Evolutionary conservation across 2,888 invertebrate genomes (phyloP), one percentile per base, ranked within the genome.

Genomic region (Epinotia nisella): DNA sequence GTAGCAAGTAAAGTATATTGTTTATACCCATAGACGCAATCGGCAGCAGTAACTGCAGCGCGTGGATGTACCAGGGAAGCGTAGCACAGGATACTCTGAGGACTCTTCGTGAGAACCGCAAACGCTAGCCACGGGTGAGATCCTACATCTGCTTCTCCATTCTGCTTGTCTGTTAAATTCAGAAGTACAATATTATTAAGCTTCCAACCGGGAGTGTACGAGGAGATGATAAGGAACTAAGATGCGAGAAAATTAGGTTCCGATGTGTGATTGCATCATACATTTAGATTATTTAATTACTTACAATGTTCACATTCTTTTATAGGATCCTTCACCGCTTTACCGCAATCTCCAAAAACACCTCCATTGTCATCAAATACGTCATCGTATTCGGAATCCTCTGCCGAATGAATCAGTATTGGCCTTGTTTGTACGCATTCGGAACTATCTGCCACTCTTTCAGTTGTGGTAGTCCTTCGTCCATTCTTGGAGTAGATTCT

Each of bases 71-170:
- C 80, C 1, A 93, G 81, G 0, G 93, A 90, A 0, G 89, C 90
- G 72, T 92, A 92, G 70, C 93, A 93, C 1, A 91, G 78, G 15
- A 91, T 83, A 55, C 81, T 85, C 56, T 87, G 86, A n/a, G 81
- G 85, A 51, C 81, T 83, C 64, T 80, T 86, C 0, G 88, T 86
- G 1, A 85, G 82, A 7, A 90, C 88, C 3, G 90, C 87, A 1
- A 93, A 73, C 0, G 83, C 84, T 17, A 92, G 76, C 92, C 92
- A 93, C 2, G 93, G 93, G 74, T 90, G 89, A 5, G 88, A 83
- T 0, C 87, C 87, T 17, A 78, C 83, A 64, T 79, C 77, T 5
- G 87, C 80, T 5, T 85, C 83, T 7, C 85, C 87, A 4, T 80
- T 78, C 62, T 85, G 82, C 71, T 81, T 82, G 56, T 78, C 90